phyloP scores from a whole-genome alignment of 2,888 invertebrate genomes.

The Scaptomyza reducta region DNA sequence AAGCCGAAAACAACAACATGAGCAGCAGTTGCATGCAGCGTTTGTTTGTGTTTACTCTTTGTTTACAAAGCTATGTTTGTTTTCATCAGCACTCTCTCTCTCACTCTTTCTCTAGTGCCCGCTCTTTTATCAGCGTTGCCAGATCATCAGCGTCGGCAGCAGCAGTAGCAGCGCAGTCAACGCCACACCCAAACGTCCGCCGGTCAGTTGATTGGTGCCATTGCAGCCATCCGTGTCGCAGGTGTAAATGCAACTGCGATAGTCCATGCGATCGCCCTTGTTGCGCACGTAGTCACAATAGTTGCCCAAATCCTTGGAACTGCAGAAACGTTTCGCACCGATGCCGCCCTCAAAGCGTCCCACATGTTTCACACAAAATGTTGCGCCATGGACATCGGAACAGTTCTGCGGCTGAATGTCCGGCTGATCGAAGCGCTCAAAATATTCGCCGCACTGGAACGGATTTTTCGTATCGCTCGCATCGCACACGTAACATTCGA shows the following conservation, averaged over 20 bases:
- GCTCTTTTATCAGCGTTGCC: conserved; percentile 52
- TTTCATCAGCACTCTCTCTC: conserved; percentile 9
- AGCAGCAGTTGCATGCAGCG: conserved; percentile 8
- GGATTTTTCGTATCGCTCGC: conserved; percentile 91
- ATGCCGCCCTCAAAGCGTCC: conserved; percentile 96
- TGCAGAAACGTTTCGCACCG: conserved; percentile 94
- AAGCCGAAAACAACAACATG: conserved; percentile 17
- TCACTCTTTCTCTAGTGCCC: neutral
- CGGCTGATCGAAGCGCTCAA: conserved; percentile 87
- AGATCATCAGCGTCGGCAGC: conserved; percentile 33
- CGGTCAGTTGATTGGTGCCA: conserved; percentile 82
- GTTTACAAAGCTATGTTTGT: conserved; percentile 65
- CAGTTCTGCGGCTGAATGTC: conserved; percentile 90
- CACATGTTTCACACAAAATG: conserved; percentile 96
- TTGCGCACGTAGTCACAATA: conserved; percentile 95
- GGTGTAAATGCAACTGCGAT: conserved; percentile 94
- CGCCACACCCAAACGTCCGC: conserved; percentile 50
- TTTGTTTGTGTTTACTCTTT: conserved; percentile 28
- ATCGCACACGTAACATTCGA: conserved; percentile 95
- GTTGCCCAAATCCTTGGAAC: conserved; percentile 93
- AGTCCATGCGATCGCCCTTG: conserved; percentile 92
- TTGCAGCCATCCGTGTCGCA: conserved; percentile 94
- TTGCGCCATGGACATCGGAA: conserved; percentile 91
- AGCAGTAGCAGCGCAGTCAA: conserved; percentile 10
- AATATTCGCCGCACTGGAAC: conserved; percentile 93